These are phyloP conservation scores for Carassius auratus DNA, from an alignment of 2,113 vertebrate species.

Conservation along the genomic window DNA sequence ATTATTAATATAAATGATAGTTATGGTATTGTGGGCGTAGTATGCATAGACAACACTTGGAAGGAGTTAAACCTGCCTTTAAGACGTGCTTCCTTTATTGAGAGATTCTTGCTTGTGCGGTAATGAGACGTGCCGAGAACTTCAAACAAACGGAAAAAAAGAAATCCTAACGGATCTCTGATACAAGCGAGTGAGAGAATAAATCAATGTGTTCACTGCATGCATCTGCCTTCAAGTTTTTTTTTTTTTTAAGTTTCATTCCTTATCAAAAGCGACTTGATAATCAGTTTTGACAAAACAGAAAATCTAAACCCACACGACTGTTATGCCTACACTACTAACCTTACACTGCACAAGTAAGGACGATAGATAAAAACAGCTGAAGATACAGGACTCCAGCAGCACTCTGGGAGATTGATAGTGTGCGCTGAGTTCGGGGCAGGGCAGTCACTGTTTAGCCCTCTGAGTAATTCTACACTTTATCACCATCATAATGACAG, in stretches of 20 bases:
- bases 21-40: not conserved
- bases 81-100: slow-evolving; percentile 37
- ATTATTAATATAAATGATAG: too few species aligned
- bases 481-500: slow-evolving; percentile 67
- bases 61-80: not conserved
- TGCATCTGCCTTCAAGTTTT: not conserved
- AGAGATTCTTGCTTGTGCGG: not conserved
- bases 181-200: slow-evolving; percentile 1
- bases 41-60: slow-evolving; percentile 25
- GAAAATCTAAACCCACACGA: slow-evolving; percentile 1
- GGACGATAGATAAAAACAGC: slow-evolving; percentile 43
- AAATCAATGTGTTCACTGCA: slow-evolving; percentile 17
- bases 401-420: slow-evolving; percentile 59
- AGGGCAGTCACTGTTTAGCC: slow-evolving; percentile 59
- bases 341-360: not conserved
- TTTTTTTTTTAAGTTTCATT: not conserved
- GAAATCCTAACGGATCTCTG: slow-evolving; percentile 36
- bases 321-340: not conserved
- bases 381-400: slow-evolving; percentile 38
- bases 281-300: slow-evolving; percentile 24
- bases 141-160: slow-evolving; percentile 41
- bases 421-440: slow-evolving; percentile 61
- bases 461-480: slow-evolving; percentile 64
- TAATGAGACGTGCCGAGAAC: slow-evolving; percentile 36
- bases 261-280: slow-evolving; percentile 11